These are phyloP conservation scores for Pangasius sanitwongsei DNA, from an alignment of 2,797 vertebrate species.

Conservation along the genomic window DNA sequence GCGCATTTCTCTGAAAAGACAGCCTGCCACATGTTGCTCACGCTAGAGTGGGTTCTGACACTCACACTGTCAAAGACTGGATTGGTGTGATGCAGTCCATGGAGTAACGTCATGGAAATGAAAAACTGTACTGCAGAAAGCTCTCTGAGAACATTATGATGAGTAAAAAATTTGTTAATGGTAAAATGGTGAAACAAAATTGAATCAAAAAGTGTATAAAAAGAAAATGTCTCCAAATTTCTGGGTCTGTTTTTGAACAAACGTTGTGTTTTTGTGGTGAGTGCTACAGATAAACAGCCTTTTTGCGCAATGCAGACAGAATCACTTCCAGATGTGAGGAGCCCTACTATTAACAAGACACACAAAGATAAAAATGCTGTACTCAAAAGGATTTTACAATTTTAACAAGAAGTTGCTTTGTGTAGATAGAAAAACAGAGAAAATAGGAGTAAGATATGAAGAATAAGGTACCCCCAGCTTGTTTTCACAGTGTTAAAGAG, in stretches of 20 bases:
- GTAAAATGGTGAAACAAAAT: background rate
- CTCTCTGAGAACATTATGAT: background rate
- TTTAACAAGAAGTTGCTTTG: background rate
- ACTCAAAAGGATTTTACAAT: background rate
- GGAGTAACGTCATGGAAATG: conserved; percentile 18
- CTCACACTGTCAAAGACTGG: conserved; percentile 25
- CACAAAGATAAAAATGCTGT: background rate
- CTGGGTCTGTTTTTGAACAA: background rate
- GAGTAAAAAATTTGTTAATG: background rate
- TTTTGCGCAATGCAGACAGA: conserved; percentile 17
- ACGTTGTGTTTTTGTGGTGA: conserved; percentile 14
- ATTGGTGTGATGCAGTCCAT: conserved; percentile 18
- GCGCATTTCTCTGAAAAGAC: conserved; percentile 21
- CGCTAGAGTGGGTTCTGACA: conserved; percentile 30
- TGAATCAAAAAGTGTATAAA: background rate
- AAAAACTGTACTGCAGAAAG: conserved; percentile 13
- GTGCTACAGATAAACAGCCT: background rate
- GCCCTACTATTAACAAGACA: background rate
- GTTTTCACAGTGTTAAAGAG: background rate
- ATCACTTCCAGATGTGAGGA: conserved; percentile 39
- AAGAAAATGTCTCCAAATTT: conserved; percentile 1
- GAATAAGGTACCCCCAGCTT: background rate
- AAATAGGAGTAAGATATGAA: background rate
- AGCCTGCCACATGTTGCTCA: conserved; percentile 33
- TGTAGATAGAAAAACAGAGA: background rate